Evolutionary conservation across 2,797 vertebrate genomes (phyloP), one percentile per base, ranked within the genome.

Genomic region (Lagorchestes hirsutus): DNA sequence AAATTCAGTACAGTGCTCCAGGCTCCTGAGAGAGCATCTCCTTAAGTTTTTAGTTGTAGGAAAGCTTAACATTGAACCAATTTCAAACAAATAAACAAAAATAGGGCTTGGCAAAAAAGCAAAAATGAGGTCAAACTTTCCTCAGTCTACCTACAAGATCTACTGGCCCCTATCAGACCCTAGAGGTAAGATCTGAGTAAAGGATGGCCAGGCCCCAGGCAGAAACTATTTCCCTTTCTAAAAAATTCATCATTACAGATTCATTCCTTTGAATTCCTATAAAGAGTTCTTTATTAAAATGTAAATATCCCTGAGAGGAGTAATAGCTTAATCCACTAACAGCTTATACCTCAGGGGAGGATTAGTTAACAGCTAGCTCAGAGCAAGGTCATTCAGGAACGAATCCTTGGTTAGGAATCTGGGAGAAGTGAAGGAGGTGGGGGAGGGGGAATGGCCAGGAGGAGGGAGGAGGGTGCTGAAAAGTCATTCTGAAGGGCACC

Each of bases 41-140:
- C 93, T 67, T 9, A 46, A 94, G 87, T 95, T 97, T 31, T 95
- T 87, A 46, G 92, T 92, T 97, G 94, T 97, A 95, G 90, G 93
- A 96, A 97, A 97, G 82, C 91, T 54, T 95, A 96, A 90, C 52
- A 87, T n/a, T 50, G 40, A 91, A 40, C 94, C 93, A n/a, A 90
- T 95, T 94, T 92, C 74, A 96, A 95, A 97, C 92, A 95, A 91
- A 96, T 82, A 74, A 56, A 95, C 94, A 67, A 93, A 97, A 96
- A 46, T 46, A 74, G 46, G 56, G 67, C 93, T 82, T 82, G 40
- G 74, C 40, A 82, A 46, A 82, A 82, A 8, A 74, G 16, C 5
- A 40, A 40, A 82, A 82, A 82, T 46, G 74, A 27, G 40, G 40
- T 0, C 74, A 82, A 82, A 18, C n/a, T 82, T 82, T 74, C 67